These are phyloP conservation scores for Taenaris catops DNA, from an alignment of 2,888 invertebrate species.

Conservation along the genomic window DNA sequence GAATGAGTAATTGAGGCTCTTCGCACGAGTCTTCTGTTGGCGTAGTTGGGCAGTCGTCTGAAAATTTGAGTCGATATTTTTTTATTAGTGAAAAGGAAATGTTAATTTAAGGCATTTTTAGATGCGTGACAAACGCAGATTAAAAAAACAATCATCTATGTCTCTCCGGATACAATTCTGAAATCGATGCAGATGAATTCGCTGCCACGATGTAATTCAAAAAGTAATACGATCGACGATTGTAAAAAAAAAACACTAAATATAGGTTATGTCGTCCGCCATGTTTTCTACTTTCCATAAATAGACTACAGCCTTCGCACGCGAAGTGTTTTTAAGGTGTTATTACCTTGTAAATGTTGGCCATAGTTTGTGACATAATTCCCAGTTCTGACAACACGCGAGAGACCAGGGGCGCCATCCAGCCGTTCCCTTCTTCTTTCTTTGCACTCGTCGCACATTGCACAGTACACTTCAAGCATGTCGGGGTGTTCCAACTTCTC, in stretches of 20 bases:
- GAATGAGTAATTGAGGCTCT: not conserved
- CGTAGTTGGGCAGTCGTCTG: conserved; percentile 35
- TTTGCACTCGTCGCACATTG: conserved; percentile 61
- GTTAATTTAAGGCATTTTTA: no score
- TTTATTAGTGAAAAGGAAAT: no score
- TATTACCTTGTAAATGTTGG: conserved; percentile 1
- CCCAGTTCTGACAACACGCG: conserved; percentile 1
- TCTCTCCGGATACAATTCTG: no score
- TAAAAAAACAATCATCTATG: no score
- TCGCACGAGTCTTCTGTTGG: conserved; percentile 10
- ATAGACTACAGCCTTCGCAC: no score
- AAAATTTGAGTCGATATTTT: not conserved
- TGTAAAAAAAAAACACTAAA: no score
- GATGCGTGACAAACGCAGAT: no score
- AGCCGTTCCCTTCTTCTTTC: conserved; percentile 34
- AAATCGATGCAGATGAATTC: no score
- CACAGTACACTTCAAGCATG: conserved; percentile 54
- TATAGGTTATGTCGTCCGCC: no score
- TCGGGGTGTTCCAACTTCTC: conserved; percentile 28
- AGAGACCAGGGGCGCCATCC: conserved; percentile 11
- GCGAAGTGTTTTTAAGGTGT: not conserved
- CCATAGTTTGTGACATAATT: conserved; percentile 3
- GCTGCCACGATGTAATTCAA: no score
- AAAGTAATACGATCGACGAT: no score
- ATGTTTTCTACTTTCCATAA: no score